phyloP scores from a whole-genome alignment of 2,888 invertebrate genomes.

The Eucriotettix oculatus region DNA sequence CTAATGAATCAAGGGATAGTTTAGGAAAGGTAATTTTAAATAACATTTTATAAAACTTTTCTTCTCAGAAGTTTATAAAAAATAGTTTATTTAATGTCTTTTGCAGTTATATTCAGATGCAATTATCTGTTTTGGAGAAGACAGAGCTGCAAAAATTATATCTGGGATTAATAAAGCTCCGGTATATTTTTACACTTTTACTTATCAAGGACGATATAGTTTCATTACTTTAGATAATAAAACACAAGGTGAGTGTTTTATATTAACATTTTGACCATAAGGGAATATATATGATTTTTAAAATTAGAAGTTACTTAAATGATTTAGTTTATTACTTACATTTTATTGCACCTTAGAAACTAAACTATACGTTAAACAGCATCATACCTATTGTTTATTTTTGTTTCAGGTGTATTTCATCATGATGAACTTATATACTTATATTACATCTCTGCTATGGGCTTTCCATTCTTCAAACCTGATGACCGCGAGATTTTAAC shows the following conservation, averaged over 20 bases:
- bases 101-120: constrained; percentile 39
- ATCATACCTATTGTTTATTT: neutral
- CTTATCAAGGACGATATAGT: constrained; percentile 42
- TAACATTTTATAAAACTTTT: too few relatives aligned
- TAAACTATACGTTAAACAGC: neutral
- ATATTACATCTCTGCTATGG: constrained; percentile 22
- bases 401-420: constrained; percentile 19
- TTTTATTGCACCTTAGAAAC: neutral
- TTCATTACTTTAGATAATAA: constrained; percentile 20
- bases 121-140: constrained; percentile 37
- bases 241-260: neutral
- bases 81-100: too few relatives aligned
- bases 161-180: constrained; percentile 33
- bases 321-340: neutral
- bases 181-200: constrained; percentile 45
- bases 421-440: constrained; percentile 36
- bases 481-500: constrained; percentile 27
- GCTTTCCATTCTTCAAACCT: constrained; percentile 25
- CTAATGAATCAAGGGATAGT: neutral
- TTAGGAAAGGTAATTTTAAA: neutral
- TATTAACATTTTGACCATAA: neutral
- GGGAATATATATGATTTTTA: neutral
- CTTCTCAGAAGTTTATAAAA: too few relatives aligned
- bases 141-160: constrained; percentile 41
- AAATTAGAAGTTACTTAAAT: neutral